A percentile compares a stretch with the other conserved stretches of the same genome.
Conservation (phyloP, 2,113 vertebrate genomes). For the Tenrec ecaudatus region DNA sequence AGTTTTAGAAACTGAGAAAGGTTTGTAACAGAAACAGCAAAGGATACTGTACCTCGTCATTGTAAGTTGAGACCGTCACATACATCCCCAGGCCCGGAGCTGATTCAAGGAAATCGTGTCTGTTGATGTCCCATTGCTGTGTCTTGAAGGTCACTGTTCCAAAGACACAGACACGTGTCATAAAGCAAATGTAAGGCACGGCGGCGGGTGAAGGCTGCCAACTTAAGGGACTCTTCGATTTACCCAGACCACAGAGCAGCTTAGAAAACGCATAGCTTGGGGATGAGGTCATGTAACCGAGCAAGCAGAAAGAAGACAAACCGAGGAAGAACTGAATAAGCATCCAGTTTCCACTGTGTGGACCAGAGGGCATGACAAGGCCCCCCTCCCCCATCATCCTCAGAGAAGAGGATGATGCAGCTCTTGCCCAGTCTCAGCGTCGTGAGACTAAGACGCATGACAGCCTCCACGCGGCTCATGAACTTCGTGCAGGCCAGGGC, state of each 20-base stretch:
- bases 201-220: background rate
- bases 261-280: background rate
- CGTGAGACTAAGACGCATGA: background rate
- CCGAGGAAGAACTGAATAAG: background rate
- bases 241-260: background rate
- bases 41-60: constrained; percentile 85
- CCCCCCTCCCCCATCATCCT: too few relatives aligned
- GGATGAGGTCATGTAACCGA: fast-evolving
- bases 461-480: background rate
- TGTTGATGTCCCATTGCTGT: constrained; percentile 89
- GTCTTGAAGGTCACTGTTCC: constrained; percentile 91
- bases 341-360: background rate
- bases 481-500: background rate
- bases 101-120: constrained; percentile 82
- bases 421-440: background rate
- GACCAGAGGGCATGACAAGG: too few relatives aligned
- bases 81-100: constrained; percentile 92
- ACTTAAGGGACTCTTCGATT: background rate
- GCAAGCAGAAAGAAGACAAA: background rate
- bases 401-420: background rate
- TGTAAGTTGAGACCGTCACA: constrained; percentile 89
- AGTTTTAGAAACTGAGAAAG: background rate
- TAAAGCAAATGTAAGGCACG: background rate
- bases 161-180: constrained; percentile 60
- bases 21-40: background rate